Base-by-base conservation (phyloP, 2,113 vertebrate species). In the Epinephelus moara region DNA sequence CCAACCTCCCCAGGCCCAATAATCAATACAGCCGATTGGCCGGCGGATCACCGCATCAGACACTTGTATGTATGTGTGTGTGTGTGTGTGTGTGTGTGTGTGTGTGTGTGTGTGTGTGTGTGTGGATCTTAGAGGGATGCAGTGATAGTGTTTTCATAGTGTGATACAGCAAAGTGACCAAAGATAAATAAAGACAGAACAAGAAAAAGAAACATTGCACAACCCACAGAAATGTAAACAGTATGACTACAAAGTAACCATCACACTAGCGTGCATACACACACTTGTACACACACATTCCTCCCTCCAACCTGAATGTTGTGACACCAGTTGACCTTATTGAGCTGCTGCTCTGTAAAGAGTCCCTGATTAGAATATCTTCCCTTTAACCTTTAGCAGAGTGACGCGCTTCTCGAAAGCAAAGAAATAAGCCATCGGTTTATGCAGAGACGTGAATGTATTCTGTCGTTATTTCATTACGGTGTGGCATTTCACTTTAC, bases 11-110 rank as follows among this genome's bases (percentile, higher is more conserved):
- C 90, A 94, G 92, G 82, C 87, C 94, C 97, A 96, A 98, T 99
- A 98, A 99, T 99, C 98, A 97, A 98, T 99, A 96, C 86, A 90
- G 85, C 95, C 97, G 95, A 98, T 97, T 97, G 91, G 92, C 90
- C 77, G 92, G 95, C 94, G 95, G 96, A 98, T 97, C 97, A 96
- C 96, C 96, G 95, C 96, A 95, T 97, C 96, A 98, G 95, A 97
- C 94, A 91, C 95, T 60, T 63, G 94, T 94, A 87, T 93, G 89
- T 88, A 81, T 88, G 80, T 87, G 85, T 70, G 55, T 78, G 67
- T 67, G 70, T 86, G 30, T 84, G 55, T 69, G 52, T 70, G 70
- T 45, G 45, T 56, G 45, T 56, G 45, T n/a, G 55, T 64, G 49
- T 69, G 49, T 59, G 56, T 47, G 72, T 47, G 56, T 69, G 52